A percentile compares a stretch with the other conserved stretches of the same genome.
Evolutionary conservation across 2,113 vertebrate genomes (phyloP).

Genomic region (Myocastor coypus): DNA sequence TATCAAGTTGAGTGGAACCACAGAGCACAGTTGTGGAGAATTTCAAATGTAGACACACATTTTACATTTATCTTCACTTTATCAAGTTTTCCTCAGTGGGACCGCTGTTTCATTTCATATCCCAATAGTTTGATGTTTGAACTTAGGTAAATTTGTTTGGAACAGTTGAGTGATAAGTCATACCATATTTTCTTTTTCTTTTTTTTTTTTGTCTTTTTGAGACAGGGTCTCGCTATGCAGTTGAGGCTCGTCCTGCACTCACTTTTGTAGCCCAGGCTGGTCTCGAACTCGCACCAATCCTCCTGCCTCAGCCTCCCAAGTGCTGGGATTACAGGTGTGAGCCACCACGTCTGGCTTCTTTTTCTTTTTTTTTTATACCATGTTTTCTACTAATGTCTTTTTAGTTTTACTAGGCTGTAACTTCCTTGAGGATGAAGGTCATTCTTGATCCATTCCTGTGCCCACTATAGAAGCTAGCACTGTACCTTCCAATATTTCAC

Average conservation of each 20-base stretch:
- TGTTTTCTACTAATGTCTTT: neutral
- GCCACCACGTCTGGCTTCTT: too few species aligned
- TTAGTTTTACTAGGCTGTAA: neutral
- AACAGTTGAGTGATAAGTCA: neutral
- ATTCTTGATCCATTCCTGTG: neutral
- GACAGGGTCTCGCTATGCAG: too few species aligned
- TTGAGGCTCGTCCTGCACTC: too few species aligned
- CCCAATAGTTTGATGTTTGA: constrained; percentile 1
- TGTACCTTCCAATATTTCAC: neutral
- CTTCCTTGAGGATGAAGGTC: neutral
- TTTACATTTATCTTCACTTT: neutral
- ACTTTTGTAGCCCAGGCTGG: too few species aligned
- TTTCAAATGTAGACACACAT: neutral
- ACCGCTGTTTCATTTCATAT: constrained; percentile 1
- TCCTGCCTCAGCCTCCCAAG: too few species aligned
- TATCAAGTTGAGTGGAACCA: neutral
- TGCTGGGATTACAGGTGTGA: too few species aligned
- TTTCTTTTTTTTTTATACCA: too few species aligned
- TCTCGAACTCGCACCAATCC: too few species aligned
- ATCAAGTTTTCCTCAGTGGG: neutral
- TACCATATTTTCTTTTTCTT: neutral
- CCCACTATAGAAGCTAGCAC: neutral
- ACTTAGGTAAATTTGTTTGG: neutral
- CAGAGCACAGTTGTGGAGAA: neutral
- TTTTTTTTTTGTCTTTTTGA: too few species aligned